phyloP scores from a whole-genome alignment of 2,888 invertebrate species.

The Cyaniris semiargus region DNA sequence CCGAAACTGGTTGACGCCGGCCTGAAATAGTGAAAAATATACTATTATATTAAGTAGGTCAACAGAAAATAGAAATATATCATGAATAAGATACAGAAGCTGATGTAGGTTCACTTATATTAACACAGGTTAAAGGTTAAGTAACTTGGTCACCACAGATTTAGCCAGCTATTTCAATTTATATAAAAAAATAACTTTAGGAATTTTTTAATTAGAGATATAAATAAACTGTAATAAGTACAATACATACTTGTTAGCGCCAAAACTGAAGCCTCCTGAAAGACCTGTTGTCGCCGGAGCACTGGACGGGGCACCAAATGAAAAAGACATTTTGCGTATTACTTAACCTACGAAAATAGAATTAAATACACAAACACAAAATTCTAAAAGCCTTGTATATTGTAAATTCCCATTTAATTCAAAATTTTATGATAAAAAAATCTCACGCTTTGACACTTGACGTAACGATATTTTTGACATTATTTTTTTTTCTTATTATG shows the following conservation, averaged over 20 bases:
- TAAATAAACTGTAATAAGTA: background rate
- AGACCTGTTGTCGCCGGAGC: conserved; percentile 69
- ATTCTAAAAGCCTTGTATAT: background rate
- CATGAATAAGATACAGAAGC: background rate
- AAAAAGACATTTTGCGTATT: conserved; percentile 63
- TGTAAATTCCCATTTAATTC: background rate
- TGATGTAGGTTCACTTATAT: background rate
- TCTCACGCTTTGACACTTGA: background rate
- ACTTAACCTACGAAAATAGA: background rate
- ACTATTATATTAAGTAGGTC: conserved; percentile 10
- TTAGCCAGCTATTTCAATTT: background rate
- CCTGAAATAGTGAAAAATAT: conserved; percentile 45
- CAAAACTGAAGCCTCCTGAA: conserved; percentile 69
- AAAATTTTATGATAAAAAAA: background rate
- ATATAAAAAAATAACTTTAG: too few species aligned
- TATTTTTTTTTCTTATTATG: too few species aligned
- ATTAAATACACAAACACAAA: background rate
- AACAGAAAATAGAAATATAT: background rate
- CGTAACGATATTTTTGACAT: background rate
- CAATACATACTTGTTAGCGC: conserved; percentile 65
- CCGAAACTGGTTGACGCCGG: conserved; percentile 66
- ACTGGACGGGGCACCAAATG: conserved; percentile 72
- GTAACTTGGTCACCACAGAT: background rate
- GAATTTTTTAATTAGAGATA: background rate
- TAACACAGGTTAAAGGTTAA: background rate